Conservation (phyloP, 2,888 invertebrate species). For the Ommatoiulus sabulosus region DNA sequence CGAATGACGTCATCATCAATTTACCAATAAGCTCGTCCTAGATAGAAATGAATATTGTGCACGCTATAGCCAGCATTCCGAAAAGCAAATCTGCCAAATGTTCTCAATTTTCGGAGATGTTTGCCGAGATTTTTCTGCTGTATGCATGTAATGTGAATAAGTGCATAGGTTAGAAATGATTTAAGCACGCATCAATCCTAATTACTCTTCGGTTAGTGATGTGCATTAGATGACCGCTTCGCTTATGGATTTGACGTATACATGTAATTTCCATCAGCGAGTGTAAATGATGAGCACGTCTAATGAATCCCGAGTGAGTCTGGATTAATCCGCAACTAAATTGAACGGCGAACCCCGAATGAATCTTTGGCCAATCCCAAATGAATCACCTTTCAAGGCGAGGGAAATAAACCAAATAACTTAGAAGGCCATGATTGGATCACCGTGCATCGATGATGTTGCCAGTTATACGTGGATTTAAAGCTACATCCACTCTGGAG, state of each 20-base stretch:
- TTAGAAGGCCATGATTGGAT: too few species aligned
- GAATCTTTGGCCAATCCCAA: not conserved
- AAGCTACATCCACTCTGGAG: too few species aligned
- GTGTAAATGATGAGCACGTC: not conserved
- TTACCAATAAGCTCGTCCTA: too few species aligned
- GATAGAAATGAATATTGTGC: not conserved
- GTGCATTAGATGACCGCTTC: not conserved
- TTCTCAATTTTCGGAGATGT: not conserved
- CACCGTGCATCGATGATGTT: too few species aligned
- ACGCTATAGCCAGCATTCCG: not conserved
- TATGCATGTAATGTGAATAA: too few species aligned
- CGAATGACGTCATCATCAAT: too few species aligned
- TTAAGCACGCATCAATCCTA: not conserved
- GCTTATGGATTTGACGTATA: not conserved
- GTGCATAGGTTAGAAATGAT: too few species aligned
- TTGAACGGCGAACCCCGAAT: not conserved
- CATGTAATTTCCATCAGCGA: not conserved
- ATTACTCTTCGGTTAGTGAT: not conserved
- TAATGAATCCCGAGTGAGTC: not conserved
- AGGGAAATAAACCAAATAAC: too few species aligned
- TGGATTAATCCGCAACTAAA: not conserved
- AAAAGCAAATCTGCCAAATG: not conserved
- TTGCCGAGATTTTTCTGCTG: not conserved
- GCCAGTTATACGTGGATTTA: too few species aligned
- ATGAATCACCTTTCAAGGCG: too few species aligned